Base-by-base conservation (phyloP, 2,797 vertebrate species). In the Allobates femoralis region DNA sequence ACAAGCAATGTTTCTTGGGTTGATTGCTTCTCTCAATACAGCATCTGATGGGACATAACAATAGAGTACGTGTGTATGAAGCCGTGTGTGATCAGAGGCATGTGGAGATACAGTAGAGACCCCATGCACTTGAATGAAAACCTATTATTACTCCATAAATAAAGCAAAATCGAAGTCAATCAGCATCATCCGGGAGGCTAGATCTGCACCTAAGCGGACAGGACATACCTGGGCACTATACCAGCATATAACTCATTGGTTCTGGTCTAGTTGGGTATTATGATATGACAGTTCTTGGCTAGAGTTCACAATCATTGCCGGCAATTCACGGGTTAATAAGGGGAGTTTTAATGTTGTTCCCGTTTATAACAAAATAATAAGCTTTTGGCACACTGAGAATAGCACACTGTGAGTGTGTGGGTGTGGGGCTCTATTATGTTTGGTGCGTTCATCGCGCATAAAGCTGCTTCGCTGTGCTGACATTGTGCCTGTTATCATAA, bases 291-390 rank as follows among this genome's bases (percentile, higher is more conserved):
- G 71, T 28, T 53, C 56, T 73, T 14, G 51, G 23, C 23, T 75
- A n/a, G 19, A n/a, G 50, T 64, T 79, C 51, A 26, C 16, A 85
- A 71, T 69, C 75, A 79, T 32, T 85, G 53, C 37, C 0, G 5
- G 51, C 75, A n/a, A 37, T 41, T 83, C 37, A 53, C 75, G 26
- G 37, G 30, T 69, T 85, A 85, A 55, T 69, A 77, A 79, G 32
- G 46, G 62, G 82, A 84, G 56, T 75, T 84, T 76, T 76, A 76
- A 64, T 76, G 56, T 64, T 62, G 66, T 79, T 79, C 74, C 50
- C n/a, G 26, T 79, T 69, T 79, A 67, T 79, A 85, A 85, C 78
- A 46, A 85, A 79, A 78, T 85, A 85, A 85, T 79, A 79, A 28
- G 64, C 62, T 77, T 85, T 84, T 53, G 64, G 53, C 58, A 76